Evolutionary conservation across 2,797 vertebrate species (phyloP).

Genomic region (Myotis findleyi): DNA sequence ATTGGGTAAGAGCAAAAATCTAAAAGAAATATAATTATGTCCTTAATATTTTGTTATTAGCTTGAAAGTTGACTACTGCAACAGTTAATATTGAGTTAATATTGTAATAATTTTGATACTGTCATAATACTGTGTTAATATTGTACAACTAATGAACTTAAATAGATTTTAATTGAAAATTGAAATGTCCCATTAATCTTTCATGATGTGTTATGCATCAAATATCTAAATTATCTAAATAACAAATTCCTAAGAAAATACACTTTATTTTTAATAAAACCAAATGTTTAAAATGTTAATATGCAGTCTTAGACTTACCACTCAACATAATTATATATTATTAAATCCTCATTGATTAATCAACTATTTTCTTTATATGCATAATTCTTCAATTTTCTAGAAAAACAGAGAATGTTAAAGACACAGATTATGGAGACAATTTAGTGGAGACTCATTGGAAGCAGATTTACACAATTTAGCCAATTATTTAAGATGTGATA

Average conservation of each 20-base stretch:
- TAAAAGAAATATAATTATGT: neutral
- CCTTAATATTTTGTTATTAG: neutral
- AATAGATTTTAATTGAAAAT: conserved; percentile 39
- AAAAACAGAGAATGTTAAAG: neutral
- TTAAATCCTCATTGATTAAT: neutral
- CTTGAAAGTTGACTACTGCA: neutral
- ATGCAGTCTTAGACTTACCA: neutral
- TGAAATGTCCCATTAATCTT: conserved; percentile 3
- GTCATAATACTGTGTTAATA: neutral
- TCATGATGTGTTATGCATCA: neutral
- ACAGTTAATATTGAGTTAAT: neutral
- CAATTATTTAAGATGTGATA: neutral
- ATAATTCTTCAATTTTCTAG: neutral
- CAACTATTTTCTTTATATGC: neutral
- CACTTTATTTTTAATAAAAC: conserved; percentile 16
- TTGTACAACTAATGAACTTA: neutral
- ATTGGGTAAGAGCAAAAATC: neutral
- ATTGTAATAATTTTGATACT: neutral
- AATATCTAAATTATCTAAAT: neutral
- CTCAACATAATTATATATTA: neutral
- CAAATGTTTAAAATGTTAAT: neutral
- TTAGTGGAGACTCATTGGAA: neutral
- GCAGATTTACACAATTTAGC: neutral
- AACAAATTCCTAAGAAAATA: neutral
- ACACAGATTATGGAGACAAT: neutral